Base-by-base conservation (phyloP, 2,113 vertebrate genomes). In the Capra hircus region DNA sequence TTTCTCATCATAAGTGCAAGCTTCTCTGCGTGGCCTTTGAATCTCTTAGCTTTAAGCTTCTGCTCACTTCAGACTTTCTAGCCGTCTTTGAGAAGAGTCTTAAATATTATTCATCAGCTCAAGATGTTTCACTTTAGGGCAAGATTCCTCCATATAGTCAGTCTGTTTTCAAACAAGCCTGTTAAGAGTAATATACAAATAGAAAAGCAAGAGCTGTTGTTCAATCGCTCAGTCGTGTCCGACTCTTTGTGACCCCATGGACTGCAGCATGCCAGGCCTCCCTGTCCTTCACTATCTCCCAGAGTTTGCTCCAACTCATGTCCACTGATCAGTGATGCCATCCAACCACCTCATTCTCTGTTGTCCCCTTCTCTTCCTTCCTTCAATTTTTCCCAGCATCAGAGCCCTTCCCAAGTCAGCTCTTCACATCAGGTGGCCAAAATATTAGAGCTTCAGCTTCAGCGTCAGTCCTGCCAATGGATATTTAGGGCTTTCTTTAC, bases 191-290 rank as follows among this genome's bases (percentile, higher is more conserved):
- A 48, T 19, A 59, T 8, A 7, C 45, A 55, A 4, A 7, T 2
- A 52, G 60, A 83, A 53, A 43, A 36, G 27, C 30, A 5, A 36
- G 33, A 10, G 64, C 9, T 36, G 33, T 0, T 67, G 64, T 21
- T 36, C 17, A 67, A 7, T 5, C 16, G 0, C 64, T 19, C 33
- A 10, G 64, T 5, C 0, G 1, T 21, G 64, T 11, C 64, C 2
- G 2, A 67, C 33, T n/a, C 33, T 36, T 5, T 21, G 64, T 2
- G 9, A 11, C 17, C 17, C 64, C n/a, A 11, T 0, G 64, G n/a
- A 6, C 17, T 21, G 64, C 17, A 21, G 64, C 64, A 11, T 0
- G 9, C 64, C n/a, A 6, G n/a, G n/a, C 64, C 64, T 71, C 64
- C 17, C 64, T 36, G 17, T 36, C 64, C 64, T 21, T 36, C 64